Percentiles rank a stretch among this genome's conserved stretches.
These are phyloP conservation scores for Macquaria australasica DNA, from an alignment of 2,113 vertebrate genomes.

Conservation along the genomic window DNA sequence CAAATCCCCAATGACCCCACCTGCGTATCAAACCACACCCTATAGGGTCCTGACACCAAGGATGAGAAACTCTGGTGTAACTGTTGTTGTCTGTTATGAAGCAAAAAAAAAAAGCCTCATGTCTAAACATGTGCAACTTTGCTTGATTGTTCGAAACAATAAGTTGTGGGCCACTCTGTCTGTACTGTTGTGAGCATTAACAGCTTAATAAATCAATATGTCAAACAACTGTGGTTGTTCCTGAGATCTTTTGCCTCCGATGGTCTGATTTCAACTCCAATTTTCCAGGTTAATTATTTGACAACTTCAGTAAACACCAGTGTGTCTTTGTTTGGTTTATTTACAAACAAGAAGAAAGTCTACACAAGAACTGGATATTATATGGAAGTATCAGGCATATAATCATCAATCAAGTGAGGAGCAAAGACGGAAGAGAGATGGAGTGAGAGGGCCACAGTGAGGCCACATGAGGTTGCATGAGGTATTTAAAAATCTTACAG, in stretches of 20 bases:
- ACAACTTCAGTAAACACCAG: no score
- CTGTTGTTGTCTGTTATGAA: background rate
- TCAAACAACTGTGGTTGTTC: background rate
- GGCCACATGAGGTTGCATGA: background rate
- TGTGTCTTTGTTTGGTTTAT: background rate
- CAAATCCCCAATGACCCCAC: background rate
- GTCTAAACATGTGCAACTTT: background rate
- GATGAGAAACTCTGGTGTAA: slow-evolving; percentile 42
- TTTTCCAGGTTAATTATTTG: background rate
- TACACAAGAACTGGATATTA: background rate
- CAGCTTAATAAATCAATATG: slow-evolving; percentile 8
- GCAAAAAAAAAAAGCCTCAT: background rate
- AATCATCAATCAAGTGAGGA: background rate
- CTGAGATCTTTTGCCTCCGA: background rate
- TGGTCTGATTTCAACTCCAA: background rate
- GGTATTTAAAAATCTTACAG: background rate
- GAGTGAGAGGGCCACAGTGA: no score
- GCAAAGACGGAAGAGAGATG: background rate
- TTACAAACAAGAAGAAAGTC: background rate
- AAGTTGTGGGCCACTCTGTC: background rate
- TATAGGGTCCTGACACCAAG: background rate
- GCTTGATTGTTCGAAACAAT: background rate
- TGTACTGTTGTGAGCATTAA: slow-evolving; percentile 16
- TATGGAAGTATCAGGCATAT: background rate
- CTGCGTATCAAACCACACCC: background rate